Base-by-base conservation (phyloP, 2,888 invertebrate genomes). In the Hyposoter dolosus region DNA sequence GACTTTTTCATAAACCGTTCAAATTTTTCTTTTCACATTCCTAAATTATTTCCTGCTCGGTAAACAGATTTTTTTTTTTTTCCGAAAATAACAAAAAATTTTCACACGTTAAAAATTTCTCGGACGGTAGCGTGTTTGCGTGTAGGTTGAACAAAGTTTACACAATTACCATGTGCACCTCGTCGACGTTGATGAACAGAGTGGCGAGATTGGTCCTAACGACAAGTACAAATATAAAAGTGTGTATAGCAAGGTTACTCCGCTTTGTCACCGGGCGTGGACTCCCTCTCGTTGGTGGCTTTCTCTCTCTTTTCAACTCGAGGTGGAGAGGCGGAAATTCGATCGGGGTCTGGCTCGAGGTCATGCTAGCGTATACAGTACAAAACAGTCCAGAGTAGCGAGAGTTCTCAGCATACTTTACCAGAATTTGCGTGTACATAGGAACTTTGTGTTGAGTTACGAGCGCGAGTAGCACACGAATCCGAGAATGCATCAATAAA, bases 271-370 rank as follows among this genome's bases (percentile, higher is more conserved):
- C 32, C 72, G 50, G 47, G 69, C 50, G 76, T 65, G 45, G 45
- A 72, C 68, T 71, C 15, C 43, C 68, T 72, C 56, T 60, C 68
- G 75, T 40, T 69, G 47, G 60, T 72, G 56, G 53, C 23, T 68
- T 23, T 60, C 47, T 63, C 28, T 32, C 60, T 71, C 60, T 69
- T n/a, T 76, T 45, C 4, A 45, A 60, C 47, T 76, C 3, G 60
- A 75, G 43, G 32, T 63, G 76, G 79, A 87, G 87, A 88, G 87
- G 85, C 86, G 87, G 86, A 88, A 89, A 88, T 89, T 89, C 88
- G 88, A 89, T 89, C 88, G 86, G 84, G 84, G 85, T 84, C 82
- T 83, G 85, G 56, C 83, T 88, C 87, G 88, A 89, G 88, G 88
- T 88, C 87, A 86, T 60, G 75, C 84, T 78, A 74, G 74, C 71